phyloP scores from a whole-genome alignment of 2,888 invertebrate genomes.

The Agrotis puta region DNA sequence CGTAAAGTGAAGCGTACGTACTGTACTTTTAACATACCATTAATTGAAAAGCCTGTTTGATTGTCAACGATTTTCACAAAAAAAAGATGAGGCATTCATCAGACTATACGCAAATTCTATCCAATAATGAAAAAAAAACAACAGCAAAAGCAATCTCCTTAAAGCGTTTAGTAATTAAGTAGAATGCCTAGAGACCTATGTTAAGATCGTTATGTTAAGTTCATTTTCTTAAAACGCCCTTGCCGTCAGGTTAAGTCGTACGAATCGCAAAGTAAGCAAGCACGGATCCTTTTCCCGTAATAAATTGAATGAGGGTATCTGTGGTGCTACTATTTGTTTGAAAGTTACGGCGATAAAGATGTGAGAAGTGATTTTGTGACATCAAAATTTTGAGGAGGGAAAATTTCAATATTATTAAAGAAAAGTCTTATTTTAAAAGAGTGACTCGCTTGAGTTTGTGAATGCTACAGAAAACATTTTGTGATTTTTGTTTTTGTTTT shows the following conservation, averaged over 20 bases:
- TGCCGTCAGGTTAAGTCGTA: conserved; percentile 52
- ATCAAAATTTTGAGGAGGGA: too few relatives aligned
- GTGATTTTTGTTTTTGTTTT: too few relatives aligned
- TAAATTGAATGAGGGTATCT: conserved; percentile 65
- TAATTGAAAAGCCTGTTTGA: too few relatives aligned
- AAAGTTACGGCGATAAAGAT: conserved; percentile 10
- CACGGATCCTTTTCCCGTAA: conserved; percentile 59
- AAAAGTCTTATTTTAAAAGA: too few relatives aligned
- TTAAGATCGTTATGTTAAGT: conserved; percentile 58
- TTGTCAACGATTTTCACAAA: too few relatives aligned
- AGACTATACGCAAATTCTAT: not conserved
- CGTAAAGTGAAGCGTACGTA: too few relatives aligned
- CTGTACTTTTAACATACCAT: too few relatives aligned
- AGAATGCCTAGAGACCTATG: conserved; percentile 41
- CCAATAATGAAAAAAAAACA: conserved; percentile 3
- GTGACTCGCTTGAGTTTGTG: too few relatives aligned
- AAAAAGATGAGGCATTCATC: not conserved
- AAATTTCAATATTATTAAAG: too few relatives aligned
- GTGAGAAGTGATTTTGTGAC: too few relatives aligned
- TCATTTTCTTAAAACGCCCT: conserved; percentile 63
- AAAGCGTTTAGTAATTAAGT: conserved; percentile 37
- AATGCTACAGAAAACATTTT: too few relatives aligned
- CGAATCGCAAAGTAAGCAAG: conserved; percentile 65
- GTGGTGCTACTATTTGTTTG: conserved; percentile 40
- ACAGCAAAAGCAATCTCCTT: conserved; percentile 26